Base-by-base conservation (phyloP, 1,140 invertebrate species). In the Chymomyza costata region DNA sequence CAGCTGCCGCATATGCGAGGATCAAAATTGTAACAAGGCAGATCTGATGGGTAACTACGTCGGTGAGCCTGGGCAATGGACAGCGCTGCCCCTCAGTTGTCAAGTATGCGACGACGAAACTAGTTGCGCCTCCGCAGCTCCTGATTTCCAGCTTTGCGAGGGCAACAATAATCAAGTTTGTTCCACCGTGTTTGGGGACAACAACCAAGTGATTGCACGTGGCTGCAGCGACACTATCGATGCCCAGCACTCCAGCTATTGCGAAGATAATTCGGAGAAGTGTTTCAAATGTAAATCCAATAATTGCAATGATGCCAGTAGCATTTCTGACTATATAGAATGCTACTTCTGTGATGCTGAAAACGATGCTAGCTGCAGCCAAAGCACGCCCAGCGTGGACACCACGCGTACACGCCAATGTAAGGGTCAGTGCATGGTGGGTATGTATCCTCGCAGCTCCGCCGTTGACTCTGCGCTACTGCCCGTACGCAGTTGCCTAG, bases 241-340 rank as follows among this genome's bases (percentile, higher is more conserved):
- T 2, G 18, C 37, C 1, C 50, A 45, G 6, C 41, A 84, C 14
- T 6, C 10, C 6, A 56, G 37, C 5, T 73, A 76, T 44, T 84
- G 82, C 5, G 73, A 82, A 14, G 19, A 30, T 3, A 63, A 82
- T 37, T 2, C 16, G 3, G 61, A 32, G 0, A 64, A 31, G 6
- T 84, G 82, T n/a, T n/a, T 17, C 1, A 45, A 58, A 40, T 84
- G 82, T 39, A 84, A 84, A 53, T 84, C 82, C 3, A 80, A 80
- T 35, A 64, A 46, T 1, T 84, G 82, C 43, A 84, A 84, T 43
- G 63, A 32, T 6, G 82, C 69, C 0, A 0, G 19, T 0, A 61
- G 61, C 17, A 14, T 82, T 19, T 32, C 43, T 0, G 21, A 38
- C 11, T 84, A 69, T 25, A 55, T 82, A 2, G 64, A 69, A 5